These are phyloP conservation scores for Sciaenops ocellatus DNA, from an alignment of 2,797 vertebrate species.

Conservation along the genomic window DNA sequence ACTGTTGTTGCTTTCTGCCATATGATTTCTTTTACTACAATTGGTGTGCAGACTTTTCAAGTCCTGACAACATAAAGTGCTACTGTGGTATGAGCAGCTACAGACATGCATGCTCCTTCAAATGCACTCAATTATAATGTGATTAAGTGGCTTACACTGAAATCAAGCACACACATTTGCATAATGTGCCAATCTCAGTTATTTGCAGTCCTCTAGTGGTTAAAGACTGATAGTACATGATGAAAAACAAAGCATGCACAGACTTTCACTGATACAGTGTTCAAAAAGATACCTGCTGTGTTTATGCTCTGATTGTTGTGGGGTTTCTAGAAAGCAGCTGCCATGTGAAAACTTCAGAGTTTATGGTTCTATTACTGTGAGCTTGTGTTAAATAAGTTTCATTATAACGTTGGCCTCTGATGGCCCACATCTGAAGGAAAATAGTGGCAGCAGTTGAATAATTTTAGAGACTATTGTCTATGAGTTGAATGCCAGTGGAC, in stretches of 20 bases:
- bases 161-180: background rate
- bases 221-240: conserved; percentile 27
- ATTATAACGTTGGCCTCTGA: too few species aligned
- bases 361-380: too few species aligned
- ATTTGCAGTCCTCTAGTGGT: conserved; percentile 66
- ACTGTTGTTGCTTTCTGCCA: background rate
- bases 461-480: background rate
- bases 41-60: background rate
- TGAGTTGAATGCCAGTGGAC: background rate
- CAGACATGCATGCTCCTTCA: background rate
- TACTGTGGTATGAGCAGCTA: background rate
- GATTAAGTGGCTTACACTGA: background rate
- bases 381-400: too few species aligned
- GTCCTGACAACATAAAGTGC: background rate
- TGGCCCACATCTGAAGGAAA: background rate
- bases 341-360: too few species aligned
- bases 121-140: background rate
- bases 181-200: conserved; percentile 11
- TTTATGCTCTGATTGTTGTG: too few species aligned
- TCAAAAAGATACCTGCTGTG: too few species aligned
- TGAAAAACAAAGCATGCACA: background rate
- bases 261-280: background rate
- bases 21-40: background rate
- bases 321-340: too few species aligned
- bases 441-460: background rate